Evolutionary conservation across 2,113 vertebrate species (phyloP).

Genomic region (Rhabdomys dilectus): DNA sequence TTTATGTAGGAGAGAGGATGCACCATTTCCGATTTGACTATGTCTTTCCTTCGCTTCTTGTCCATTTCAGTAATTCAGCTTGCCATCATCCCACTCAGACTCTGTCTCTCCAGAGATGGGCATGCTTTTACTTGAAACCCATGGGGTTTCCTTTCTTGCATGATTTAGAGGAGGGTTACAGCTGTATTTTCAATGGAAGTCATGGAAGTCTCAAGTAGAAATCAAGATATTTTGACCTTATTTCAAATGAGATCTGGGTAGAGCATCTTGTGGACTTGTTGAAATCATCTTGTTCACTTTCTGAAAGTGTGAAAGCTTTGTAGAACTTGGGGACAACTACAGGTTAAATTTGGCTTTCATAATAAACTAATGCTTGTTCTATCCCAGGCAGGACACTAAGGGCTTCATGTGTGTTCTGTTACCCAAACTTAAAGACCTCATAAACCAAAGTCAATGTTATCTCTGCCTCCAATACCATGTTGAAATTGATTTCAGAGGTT

Average conservation of each 20-base stretch:
- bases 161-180: not conserved
- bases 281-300: not conserved
- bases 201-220: conserved; percentile 20
- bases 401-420: not conserved
- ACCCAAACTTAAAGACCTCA: not conserved
- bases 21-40: conserved; percentile 62
- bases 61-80: conserved; percentile 20
- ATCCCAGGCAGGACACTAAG: not conserved
- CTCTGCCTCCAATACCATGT: not conserved
- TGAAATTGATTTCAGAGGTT: conserved; percentile 4
- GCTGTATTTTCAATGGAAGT: not conserved
- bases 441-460: not conserved
- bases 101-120: not conserved
- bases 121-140: not conserved
- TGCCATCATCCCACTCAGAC: conserved; percentile 59
- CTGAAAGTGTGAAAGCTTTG: not conserved
- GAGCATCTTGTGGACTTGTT: not conserved
- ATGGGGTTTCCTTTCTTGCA: not conserved
- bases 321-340: not conserved
- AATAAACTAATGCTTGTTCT: conserved; percentile 5
- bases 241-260: conserved; percentile 2
- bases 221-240: conserved; percentile 8
- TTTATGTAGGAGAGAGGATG: conserved; percentile 76
- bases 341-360: not conserved
- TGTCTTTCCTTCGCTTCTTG: conserved; percentile 2